Evolutionary conservation across 2,888 invertebrate genomes (phyloP).

Genomic region (Oscheius sp.): DNA sequence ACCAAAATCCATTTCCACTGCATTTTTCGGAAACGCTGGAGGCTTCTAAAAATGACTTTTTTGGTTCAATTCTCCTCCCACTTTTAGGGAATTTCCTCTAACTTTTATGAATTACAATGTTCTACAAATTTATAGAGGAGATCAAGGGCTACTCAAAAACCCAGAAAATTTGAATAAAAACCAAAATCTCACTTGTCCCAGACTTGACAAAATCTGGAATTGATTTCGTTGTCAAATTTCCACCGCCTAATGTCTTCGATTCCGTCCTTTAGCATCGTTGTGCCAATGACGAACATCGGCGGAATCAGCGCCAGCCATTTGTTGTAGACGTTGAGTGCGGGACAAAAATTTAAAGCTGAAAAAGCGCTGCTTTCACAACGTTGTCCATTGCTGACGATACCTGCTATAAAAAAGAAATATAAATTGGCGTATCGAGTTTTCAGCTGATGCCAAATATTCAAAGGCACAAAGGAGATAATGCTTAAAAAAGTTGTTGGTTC

Average conservation of each 20-base stretch:
- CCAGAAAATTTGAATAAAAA: too few species aligned
- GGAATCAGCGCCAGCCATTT: constrained; percentile 79
- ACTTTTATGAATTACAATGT: too few species aligned
- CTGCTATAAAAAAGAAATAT: constrained; percentile 94
- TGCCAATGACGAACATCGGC: constrained; percentile 88
- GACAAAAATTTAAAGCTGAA: constrained; percentile 59
- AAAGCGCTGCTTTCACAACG: not conserved
- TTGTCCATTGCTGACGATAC: constrained; percentile 77
- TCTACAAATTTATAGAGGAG: too few species aligned
- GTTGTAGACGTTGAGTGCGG: constrained; percentile 57
- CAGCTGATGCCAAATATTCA: constrained; percentile 81
- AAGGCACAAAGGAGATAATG: constrained; percentile 89
- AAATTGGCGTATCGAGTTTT: constrained; percentile 91
- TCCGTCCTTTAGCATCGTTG: constrained; percentile 93
- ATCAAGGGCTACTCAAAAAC: too few species aligned
- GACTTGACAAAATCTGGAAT: constrained; percentile 88
- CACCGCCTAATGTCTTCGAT: constrained; percentile 91
- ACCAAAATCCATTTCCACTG: constrained; percentile 87
- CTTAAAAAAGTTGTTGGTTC: constrained; percentile 73
- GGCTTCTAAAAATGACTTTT: constrained; percentile 72
- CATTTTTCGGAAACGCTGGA: constrained; percentile 57
- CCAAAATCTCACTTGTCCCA: constrained; percentile 71
- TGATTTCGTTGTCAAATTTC: constrained; percentile 89
- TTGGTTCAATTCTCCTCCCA: constrained; percentile 71
- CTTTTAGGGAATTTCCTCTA: too few species aligned